These are phyloP conservation scores for Apaloderma vittatum DNA, from an alignment of 2,113 vertebrate genomes.

Conservation along the genomic window DNA sequence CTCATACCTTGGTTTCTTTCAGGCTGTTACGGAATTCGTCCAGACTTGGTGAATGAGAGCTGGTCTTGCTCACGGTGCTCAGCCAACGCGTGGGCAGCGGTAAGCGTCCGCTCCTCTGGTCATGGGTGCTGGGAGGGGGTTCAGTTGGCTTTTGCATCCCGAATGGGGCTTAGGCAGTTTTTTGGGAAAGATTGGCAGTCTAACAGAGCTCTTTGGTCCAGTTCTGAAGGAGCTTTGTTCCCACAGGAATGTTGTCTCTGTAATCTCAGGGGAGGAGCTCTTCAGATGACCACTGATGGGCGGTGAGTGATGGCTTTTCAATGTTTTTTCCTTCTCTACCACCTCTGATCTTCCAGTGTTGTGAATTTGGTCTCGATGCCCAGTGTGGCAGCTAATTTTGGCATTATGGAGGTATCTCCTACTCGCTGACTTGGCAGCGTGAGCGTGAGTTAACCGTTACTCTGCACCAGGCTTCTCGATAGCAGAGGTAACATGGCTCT, in stretches of 20 bases:
- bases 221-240: neutral
- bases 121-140: neutral
- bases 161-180: accelerated
- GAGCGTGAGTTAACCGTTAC: neutral
- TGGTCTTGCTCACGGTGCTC: slow-evolving; percentile 93
- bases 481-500: neutral
- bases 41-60: slow-evolving; percentile 82
- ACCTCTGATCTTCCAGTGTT: neutral
- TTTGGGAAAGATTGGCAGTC: accelerated
- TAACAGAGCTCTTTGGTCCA: neutral
- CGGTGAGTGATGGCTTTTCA: slow-evolving; percentile 73
- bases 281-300: slow-evolving; percentile 91
- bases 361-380: neutral
- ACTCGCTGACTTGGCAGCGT: accelerated
- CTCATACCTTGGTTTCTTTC: neutral
- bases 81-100: slow-evolving; percentile 87
- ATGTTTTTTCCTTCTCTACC: neutral
- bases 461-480: neutral
- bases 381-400: neutral
- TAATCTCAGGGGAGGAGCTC: slow-evolving; percentile 92
- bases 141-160: neutral
- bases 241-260: slow-evolving; percentile 94
- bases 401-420: neutral
- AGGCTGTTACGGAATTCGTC: slow-evolving; percentile 95
- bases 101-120: slow-evolving; percentile 63